Conservation (phyloP, 2,888 invertebrate species). For the Dynastes hyllus region DNA sequence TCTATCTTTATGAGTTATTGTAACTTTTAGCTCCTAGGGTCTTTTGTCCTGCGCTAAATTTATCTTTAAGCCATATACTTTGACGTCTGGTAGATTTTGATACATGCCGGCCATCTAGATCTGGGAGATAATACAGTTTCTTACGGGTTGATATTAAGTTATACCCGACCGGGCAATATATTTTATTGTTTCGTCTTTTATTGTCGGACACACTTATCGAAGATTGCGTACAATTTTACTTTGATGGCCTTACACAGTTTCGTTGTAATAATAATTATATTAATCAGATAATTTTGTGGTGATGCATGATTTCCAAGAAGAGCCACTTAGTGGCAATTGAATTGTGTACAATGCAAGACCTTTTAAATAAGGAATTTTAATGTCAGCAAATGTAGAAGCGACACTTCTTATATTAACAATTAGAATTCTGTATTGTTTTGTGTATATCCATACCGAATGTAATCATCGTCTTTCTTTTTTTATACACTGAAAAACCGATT, state of each 20-base stretch:
- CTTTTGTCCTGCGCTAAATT: slow-evolving; percentile 13
- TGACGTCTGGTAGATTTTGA: slow-evolving; percentile 37
- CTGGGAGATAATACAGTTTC: slow-evolving; percentile 34
- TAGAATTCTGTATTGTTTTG: no score
- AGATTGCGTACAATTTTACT: slow-evolving; percentile 18
- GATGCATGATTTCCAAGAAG: no score
- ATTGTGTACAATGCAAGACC: no score
- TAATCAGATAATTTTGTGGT: no score
- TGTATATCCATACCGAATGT: no score
- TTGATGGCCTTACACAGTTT: not conserved
- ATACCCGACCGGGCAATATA: slow-evolving; percentile 27
- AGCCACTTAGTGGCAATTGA: no score
- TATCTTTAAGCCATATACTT: slow-evolving; percentile 37
- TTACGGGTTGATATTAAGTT: slow-evolving; percentile 39
- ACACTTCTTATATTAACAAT: no score
- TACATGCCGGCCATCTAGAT: slow-evolving; percentile 41
- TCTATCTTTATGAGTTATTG: slow-evolving; percentile 40
- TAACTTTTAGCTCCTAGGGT: slow-evolving; percentile 36
- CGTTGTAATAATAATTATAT: no score
- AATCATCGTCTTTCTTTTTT: no score
- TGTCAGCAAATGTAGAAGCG: no score
- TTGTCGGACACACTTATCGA: slow-evolving; percentile 26
- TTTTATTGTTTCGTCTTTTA: slow-evolving; percentile 43
- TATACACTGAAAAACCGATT: no score
- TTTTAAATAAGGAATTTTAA: no score